These are phyloP conservation scores for Agrochola litura DNA, from an alignment of 2,888 invertebrate genomes.

Conservation along the genomic window DNA sequence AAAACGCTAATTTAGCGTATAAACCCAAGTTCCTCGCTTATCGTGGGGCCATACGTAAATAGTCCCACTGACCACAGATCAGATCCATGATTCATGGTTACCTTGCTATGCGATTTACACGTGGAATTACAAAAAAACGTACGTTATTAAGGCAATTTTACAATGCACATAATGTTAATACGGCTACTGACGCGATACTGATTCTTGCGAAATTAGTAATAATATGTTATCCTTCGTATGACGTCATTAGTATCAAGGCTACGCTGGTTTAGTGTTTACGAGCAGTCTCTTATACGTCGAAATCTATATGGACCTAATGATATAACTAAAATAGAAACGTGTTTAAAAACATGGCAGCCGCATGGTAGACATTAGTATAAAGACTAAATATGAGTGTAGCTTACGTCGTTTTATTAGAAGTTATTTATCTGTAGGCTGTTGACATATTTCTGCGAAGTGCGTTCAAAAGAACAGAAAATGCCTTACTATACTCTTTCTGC, in stretches of 20 bases:
- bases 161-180: slow-evolving; percentile 63
- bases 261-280: slow-evolving; percentile 31
- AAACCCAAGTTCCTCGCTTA: slow-evolving; percentile 61
- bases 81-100: slow-evolving; percentile 66
- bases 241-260: slow-evolving; percentile 63
- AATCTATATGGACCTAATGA: background rate
- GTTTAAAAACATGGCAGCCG: slow-evolving; percentile 3
- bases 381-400: background rate
- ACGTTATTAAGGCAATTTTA: slow-evolving; percentile 75
- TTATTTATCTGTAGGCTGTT: background rate
- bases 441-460: background rate
- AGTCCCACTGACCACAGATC: slow-evolving; percentile 61
- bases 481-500: background rate
- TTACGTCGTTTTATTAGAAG: background rate
- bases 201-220: slow-evolving; percentile 73
- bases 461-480: background rate
- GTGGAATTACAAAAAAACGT: slow-evolving; percentile 70
- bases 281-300: background rate
- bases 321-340: background rate
- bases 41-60: slow-evolving; percentile 65
- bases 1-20: slow-evolving; percentile 52
- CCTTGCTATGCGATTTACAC: slow-evolving; percentile 72
- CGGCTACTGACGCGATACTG: slow-evolving; percentile 67
- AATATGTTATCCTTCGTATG: slow-evolving; percentile 64
- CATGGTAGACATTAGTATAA: slow-evolving; percentile 10